Evolutionary conservation across 1,140 invertebrate genomes (phyloP).

Genomic region (Drosophila elegans): DNA sequence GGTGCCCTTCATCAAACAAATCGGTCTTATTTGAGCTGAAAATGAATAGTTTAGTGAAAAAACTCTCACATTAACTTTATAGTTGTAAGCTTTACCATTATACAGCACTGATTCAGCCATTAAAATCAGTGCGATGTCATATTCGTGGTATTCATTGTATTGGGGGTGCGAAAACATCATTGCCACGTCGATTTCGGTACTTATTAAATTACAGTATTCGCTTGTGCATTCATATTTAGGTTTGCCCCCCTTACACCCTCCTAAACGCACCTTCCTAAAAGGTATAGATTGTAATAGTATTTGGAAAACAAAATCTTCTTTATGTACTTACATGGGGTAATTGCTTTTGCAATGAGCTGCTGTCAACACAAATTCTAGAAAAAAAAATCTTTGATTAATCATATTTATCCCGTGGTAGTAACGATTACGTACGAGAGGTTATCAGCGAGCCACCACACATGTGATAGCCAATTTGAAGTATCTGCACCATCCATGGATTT

Average conservation of each 20-base stretch:
- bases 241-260: background rate
- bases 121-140: background rate
- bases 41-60: background rate
- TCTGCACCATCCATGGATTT: constrained; percentile 1
- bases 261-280: background rate
- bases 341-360: background rate
- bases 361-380: background rate
- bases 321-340: background rate
- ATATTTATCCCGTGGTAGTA: too few species aligned
- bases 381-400: background rate
- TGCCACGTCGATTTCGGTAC: background rate
- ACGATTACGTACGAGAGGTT: background rate
- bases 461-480: background rate
- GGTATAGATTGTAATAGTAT: background rate
- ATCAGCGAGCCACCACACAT: background rate
- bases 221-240: background rate
- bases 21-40: background rate
- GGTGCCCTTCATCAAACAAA: background rate
- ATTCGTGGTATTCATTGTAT: background rate
- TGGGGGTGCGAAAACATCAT: background rate
- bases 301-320: background rate
- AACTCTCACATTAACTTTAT: background rate
- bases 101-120: background rate
- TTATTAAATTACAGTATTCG: background rate
- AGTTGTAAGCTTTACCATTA: background rate